These are phyloP conservation scores for Druceiella hillmani DNA, from an alignment of 2,888 invertebrate genomes.

Conservation along the genomic window DNA sequence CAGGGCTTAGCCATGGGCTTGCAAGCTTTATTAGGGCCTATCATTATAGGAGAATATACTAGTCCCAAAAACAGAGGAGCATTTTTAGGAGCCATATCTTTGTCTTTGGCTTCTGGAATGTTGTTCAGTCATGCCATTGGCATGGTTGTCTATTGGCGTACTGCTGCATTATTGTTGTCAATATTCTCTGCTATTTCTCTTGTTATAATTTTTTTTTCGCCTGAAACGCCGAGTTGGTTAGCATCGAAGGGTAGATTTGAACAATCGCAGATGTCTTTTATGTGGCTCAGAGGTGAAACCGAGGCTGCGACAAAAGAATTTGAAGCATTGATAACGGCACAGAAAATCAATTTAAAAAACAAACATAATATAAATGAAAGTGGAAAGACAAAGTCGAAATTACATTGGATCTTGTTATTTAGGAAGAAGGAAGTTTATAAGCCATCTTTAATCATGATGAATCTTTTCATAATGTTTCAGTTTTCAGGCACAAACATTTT, in stretches of 20 bases:
- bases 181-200: slow-evolving; percentile 29
- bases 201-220: slow-evolving; percentile 42
- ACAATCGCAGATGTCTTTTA: slow-evolving; percentile 54
- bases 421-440: slow-evolving; percentile 45
- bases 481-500: too few species aligned
- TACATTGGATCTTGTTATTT: too few species aligned
- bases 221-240: slow-evolving; percentile 65
- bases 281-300: slow-evolving; percentile 54
- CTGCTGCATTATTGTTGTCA: slow-evolving; percentile 47
- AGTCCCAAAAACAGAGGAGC: slow-evolving; percentile 59
- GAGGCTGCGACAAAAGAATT: slow-evolving; percentile 39
- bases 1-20: slow-evolving; percentile 52
- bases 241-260: slow-evolving; percentile 52
- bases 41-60: slow-evolving; percentile 54
- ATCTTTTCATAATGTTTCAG: too few species aligned
- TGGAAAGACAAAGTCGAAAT: too few species aligned
- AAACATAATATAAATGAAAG: too few species aligned
- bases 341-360: slow-evolving; percentile 31
- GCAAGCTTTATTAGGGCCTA: slow-evolving; percentile 47
- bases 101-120: slow-evolving; percentile 59
- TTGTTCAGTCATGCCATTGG: slow-evolving; percentile 60
- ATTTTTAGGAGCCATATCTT: slow-evolving; percentile 56
- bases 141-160: slow-evolving; percentile 54
- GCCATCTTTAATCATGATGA: too few species aligned
- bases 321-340: slow-evolving; percentile 37